Percentiles rank a stretch among this genome's conserved stretches.
Evolutionary conservation across 1,140 invertebrate species (phyloP).

Genomic region (Eueides isabella): DNA sequence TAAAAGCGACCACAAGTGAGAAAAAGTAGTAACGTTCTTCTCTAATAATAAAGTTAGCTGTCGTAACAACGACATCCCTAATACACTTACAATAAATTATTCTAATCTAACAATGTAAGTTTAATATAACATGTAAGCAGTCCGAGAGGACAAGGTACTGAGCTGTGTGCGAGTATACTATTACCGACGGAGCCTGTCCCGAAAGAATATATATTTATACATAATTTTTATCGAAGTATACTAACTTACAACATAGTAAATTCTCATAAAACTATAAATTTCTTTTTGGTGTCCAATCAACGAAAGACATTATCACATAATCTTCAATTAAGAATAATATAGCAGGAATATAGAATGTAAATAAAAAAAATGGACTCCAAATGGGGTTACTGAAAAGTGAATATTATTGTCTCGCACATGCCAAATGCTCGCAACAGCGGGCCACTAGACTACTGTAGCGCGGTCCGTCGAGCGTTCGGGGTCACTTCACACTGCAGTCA

Average conservation of each 20-base stretch:
- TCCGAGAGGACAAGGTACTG: slow-evolving; percentile 71
- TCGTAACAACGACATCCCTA: slow-evolving; percentile 64
- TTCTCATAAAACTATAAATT: slow-evolving; percentile 57
- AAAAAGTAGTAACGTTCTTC: slow-evolving; percentile 52
- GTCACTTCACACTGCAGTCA: slow-evolving; percentile 40
- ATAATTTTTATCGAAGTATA: slow-evolving; percentile 48
- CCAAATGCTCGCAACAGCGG: slow-evolving; percentile 59
- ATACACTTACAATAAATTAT: slow-evolving; percentile 80
- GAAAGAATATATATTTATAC: slow-evolving; percentile 49
- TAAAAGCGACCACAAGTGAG: slow-evolving; percentile 68
- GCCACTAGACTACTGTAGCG: slow-evolving; percentile 30
- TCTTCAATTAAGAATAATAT: not conserved
- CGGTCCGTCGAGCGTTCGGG: slow-evolving; percentile 25
- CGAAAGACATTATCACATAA: slow-evolving; percentile 9
- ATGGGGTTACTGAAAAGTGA: slow-evolving; percentile 42
- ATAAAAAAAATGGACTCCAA: slow-evolving; percentile 35
- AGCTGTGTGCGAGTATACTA: slow-evolving; percentile 71
- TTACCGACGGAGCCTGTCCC: slow-evolving; percentile 54
- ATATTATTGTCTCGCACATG: slow-evolving; percentile 79
- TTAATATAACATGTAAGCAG: slow-evolving; percentile 69
- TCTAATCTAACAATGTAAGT: slow-evolving; percentile 75
- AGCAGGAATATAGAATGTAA: slow-evolving; percentile 13
- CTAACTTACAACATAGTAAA: slow-evolving; percentile 65
- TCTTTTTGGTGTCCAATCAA: slow-evolving; percentile 60
- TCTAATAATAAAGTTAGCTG: slow-evolving; percentile 41